Conservation (phyloP, 2,113 vertebrate species). For the Neotoma lepida region DNA sequence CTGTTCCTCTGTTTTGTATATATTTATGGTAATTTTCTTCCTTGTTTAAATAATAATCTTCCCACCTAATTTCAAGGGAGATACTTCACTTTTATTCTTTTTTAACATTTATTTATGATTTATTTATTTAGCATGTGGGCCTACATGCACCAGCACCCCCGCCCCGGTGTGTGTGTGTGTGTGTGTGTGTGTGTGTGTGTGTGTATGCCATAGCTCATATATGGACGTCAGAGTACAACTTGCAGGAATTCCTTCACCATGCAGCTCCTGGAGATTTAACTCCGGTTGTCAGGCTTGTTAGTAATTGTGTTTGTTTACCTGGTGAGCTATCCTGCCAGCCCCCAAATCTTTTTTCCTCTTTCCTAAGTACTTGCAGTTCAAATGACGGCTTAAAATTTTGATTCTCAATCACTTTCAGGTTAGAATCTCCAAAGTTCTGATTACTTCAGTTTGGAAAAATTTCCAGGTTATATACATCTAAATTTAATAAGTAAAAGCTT, state of each 20-base stretch:
- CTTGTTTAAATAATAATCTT: slow-evolving; percentile 53
- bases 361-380: slow-evolving; percentile 55
- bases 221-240: not conserved
- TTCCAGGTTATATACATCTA: slow-evolving; percentile 55
- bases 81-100: not conserved
- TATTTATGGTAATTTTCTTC: not conserved
- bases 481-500: slow-evolving; percentile 58
- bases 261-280: not conserved
- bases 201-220: not conserved
- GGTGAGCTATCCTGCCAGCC: not conserved
- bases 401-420: slow-evolving; percentile 60
- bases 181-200: not conserved
- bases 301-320: not conserved
- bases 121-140: not conserved
- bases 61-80: not conserved
- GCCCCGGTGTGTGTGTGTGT: not conserved
- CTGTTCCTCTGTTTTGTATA: not conserved
- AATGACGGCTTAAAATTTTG: slow-evolving; percentile 24
- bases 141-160: no score
- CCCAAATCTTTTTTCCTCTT: not conserved
- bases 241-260: not conserved
- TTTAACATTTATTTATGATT: not conserved
- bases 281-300: not conserved
- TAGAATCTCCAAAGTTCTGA: slow-evolving; percentile 16
- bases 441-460: slow-evolving; percentile 59